Base-by-base conservation (phyloP, 1,140 invertebrate species). In the Diachasmimorpha longicaudata region DNA sequence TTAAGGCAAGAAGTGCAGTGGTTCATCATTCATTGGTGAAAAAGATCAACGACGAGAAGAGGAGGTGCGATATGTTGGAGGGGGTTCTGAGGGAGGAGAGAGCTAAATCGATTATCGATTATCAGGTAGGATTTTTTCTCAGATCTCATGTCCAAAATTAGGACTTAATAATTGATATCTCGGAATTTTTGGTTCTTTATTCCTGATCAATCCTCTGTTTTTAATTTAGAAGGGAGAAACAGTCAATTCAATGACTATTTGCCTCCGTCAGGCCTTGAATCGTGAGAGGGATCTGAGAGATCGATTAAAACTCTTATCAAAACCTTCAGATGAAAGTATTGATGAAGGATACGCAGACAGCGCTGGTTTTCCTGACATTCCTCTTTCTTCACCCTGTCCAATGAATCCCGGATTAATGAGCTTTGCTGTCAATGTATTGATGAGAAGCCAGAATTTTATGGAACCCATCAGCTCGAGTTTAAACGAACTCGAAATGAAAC, bases 321-420 rank as follows among this genome's bases (percentile, higher is more conserved):
- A 80, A 39, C 58, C 70, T 70, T 78, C 74, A 16, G 82, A 85
- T 19, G 85, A 85, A 73, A 86, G 81, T 80, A 78, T 86, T 14
- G 85, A 86, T 11, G 85, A 86, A 70, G 85, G 85, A 21, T 86
- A 86, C 58, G 85, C 75, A 10, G 85, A 86, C 52, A 80, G 77
- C 66, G 76, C 77, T 0, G 55, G 75, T 44, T 74, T 75, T 14
- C 25, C 75, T 16, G 74, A 68, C 36, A 52, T 19, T 0, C 80
- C 78, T 73, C 77, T 88, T 25, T 83, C 84, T 58, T 86, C 85
- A 3, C 81, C 85, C 4, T 78, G 72, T 71, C 79, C 79, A 9
- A 68, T 87, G 6, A 80, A 85, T 79, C 80, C 86, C 66, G 67
- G 79, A 81, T 81, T 88, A 78, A 76, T 87, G 19, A 77, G 79